phyloP scores from a whole-genome alignment of 2,113 vertebrate genomes.

The Pipra filicauda region DNA sequence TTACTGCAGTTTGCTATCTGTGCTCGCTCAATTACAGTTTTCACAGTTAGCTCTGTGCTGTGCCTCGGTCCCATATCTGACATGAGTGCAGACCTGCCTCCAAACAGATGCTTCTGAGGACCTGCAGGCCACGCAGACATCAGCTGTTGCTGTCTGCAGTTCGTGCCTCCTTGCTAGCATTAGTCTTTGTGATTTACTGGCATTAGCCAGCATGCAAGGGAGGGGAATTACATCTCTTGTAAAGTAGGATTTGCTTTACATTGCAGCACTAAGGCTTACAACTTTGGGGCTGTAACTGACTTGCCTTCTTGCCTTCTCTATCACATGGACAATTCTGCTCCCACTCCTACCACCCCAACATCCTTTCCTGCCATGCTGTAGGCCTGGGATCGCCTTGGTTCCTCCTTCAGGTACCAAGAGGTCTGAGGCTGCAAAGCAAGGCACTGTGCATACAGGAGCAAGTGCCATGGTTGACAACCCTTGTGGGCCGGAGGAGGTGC shows the following conservation, averaged over 20 bases:
- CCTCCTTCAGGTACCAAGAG: neutral
- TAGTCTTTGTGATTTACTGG: neutral
- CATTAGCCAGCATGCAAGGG: fast-evolving
- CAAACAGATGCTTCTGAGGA: constrained; percentile 1
- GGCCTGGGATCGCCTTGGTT: neutral
- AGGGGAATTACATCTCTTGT: neutral
- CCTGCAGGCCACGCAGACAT: neutral
- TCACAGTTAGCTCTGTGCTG: neutral
- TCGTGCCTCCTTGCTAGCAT: neutral
- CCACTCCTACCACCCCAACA: neutral
- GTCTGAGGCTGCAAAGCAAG: neutral
- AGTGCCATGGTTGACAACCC: neutral
- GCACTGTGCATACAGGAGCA: fast-evolving
- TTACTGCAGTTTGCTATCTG: neutral
- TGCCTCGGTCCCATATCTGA: neutral
- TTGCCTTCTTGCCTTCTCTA: neutral
- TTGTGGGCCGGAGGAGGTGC: neutral
- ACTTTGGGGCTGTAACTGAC: neutral
- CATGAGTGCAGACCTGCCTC: neutral
- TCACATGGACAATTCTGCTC: neutral
- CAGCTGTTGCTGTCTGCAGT: neutral
- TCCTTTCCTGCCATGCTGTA: neutral
- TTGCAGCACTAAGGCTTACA: neutral
- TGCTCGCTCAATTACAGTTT: neutral
- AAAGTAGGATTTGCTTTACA: neutral